Conservation (phyloP, 2,888 invertebrate genomes). For the Drosophila cracens region DNA sequence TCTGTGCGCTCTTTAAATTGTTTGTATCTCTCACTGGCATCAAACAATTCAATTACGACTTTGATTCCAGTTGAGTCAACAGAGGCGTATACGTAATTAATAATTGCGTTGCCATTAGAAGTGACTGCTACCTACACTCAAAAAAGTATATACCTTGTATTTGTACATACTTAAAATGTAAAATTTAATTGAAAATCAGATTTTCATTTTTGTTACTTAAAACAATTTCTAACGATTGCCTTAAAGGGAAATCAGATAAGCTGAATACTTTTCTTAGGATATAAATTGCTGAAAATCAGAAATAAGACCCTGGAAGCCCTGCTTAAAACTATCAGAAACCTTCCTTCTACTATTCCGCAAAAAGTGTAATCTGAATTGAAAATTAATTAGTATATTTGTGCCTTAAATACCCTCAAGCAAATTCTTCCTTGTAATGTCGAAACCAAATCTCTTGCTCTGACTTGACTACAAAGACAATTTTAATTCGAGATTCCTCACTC, state of each 20-base stretch:
- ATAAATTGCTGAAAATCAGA: background rate
- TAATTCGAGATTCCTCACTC: conserved; percentile 42
- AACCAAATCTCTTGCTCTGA: background rate
- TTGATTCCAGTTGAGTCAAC: conserved; percentile 8
- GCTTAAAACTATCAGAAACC: background rate
- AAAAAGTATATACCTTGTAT: background rate
- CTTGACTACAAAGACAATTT: conserved; percentile 51
- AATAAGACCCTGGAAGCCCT: background rate
- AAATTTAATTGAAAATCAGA: background rate
- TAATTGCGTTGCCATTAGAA: conserved; percentile 44
- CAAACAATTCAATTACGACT: conserved; percentile 41
- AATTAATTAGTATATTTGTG: background rate
- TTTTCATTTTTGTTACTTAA: background rate
- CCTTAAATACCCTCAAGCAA: background rate
- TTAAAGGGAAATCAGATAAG: background rate
- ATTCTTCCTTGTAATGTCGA: background rate
- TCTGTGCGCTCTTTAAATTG: conserved; percentile 43
- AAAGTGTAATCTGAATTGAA: background rate
- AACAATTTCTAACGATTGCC: background rate
- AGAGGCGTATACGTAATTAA: conserved; percentile 55
- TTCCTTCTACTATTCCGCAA: background rate
- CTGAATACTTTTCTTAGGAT: background rate
- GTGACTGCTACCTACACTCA: conserved; percentile 9
- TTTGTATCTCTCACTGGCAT: conserved; percentile 17
- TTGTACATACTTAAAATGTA: background rate